Percentiles rank a stretch among this genome's conserved stretches.
phyloP scores from a whole-genome alignment of 2,888 invertebrate genomes.

The Sarcophaga carnaria region DNA sequence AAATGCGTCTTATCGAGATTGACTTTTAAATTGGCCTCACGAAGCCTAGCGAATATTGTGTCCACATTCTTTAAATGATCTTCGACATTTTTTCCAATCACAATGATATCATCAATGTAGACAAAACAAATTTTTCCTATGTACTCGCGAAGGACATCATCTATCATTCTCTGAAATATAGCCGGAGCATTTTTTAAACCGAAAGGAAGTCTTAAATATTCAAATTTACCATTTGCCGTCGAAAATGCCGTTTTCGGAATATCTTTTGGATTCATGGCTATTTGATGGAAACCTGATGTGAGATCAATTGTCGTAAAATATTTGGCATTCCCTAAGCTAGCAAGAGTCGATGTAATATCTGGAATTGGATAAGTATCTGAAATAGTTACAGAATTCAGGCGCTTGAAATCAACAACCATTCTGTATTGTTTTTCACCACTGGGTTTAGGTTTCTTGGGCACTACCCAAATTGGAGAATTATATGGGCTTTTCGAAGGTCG shows the following conservation, averaged over 20 bases:
- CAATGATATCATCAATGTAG: not conserved
- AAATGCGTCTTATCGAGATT: no score
- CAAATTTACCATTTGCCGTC: not conserved
- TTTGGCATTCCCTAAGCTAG: conserved; percentile 68
- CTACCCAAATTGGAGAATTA: conserved; percentile 70
- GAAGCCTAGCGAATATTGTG: no score
- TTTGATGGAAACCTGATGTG: conserved; percentile 54
- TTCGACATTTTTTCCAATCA: no score
- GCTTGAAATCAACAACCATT: conserved; percentile 70
- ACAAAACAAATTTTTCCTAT: not conserved
- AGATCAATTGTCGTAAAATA: conserved; percentile 69
- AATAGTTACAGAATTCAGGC: conserved; percentile 67
- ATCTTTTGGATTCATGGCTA: conserved; percentile 43
- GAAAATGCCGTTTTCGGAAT: not conserved
- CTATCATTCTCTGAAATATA: not conserved
- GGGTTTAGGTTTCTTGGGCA: conserved; percentile 70
- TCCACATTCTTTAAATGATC: no score
- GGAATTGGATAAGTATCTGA: conserved; percentile 68
- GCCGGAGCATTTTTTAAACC: not conserved
- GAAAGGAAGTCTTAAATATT: no score
- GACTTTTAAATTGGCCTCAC: no score
- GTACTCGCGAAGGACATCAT: no score
- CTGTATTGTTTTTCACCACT: conserved; percentile 66
- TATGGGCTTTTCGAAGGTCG: conserved; percentile 72
- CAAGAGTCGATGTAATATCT: conserved; percentile 66